Conservation (phyloP, 2,113 vertebrate genomes). For the Plecturocebus donacophilus region DNA sequence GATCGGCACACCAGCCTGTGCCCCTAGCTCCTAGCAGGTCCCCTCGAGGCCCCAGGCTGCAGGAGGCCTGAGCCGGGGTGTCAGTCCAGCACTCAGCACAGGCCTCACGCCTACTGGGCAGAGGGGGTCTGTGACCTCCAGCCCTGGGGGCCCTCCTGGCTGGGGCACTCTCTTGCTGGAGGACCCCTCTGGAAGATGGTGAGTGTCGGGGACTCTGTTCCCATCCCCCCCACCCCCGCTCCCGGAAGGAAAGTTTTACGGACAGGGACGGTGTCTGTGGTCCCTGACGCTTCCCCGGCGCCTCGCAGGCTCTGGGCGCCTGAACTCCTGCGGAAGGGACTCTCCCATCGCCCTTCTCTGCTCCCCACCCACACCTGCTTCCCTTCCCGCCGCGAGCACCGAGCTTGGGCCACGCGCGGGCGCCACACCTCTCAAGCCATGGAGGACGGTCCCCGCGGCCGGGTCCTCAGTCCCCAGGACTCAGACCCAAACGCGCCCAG, state of each 20-base stretch:
- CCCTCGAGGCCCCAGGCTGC: not conserved
- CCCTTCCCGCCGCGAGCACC: too few species aligned
- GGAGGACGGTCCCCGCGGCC: not conserved
- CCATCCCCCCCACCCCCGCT: rapidly evolving
- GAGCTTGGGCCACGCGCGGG: not conserved
- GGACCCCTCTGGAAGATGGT: not conserved
- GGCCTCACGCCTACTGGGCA: too few species aligned
- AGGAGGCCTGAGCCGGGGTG: not conserved
- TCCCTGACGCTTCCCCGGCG: not conserved
- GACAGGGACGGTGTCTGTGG: not conserved
- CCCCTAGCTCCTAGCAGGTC: too few species aligned
- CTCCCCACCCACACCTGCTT: not conserved
- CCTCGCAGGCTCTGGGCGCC: not conserved
- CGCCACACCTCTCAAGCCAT: not conserved
- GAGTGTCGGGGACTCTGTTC: too few species aligned
- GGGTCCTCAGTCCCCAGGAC: not conserved
- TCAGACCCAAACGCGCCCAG: too few species aligned
- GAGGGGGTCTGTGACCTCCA: too few species aligned
- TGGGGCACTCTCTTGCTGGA: not conserved
- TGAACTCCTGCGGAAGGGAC: too few species aligned
- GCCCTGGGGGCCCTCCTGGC: not conserved
- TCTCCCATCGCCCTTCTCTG: not conserved
- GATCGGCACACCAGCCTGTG: not conserved
- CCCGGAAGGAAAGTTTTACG: not conserved
- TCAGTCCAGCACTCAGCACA: rapidly evolving